Evolutionary conservation across 2,888 invertebrate species (phyloP), one percentile per base, ranked within the genome.

Genomic region (Periphyllus acericola): DNA sequence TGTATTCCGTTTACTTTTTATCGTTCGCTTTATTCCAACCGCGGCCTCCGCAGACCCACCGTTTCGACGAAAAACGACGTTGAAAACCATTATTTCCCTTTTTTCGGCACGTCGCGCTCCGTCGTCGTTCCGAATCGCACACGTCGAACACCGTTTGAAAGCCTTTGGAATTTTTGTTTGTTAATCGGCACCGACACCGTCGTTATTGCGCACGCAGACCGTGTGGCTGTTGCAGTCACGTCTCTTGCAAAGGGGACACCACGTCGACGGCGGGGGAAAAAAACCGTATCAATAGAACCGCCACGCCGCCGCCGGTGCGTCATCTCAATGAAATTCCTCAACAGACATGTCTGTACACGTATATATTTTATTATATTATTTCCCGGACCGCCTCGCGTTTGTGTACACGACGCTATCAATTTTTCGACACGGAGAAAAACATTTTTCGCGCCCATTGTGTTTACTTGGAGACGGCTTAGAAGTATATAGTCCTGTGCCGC

Each of bases 1-100:
- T 60, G 74, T 83, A 60, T 83, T 60, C 55, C n/a, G 55, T 55
- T 74, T 36, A 74, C n/a, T 72, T 83, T 83, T 83, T 83, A n/a
- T 55, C 32, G 21, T 72, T 72, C 72, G 72, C 52, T 72, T 52
- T 46, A 71, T 72, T 40, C 25, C 0, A 9, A 3, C 34, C 17
- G 21, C 52, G 17, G 21, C 68, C 52, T 11, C 55, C 40, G 11
- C 66, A 14, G 19, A 36, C 2, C 4, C 19, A 32, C 25, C 46
- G 25, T 52, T 25, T 34, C 71, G 9, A 72, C 72, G 82, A 25
- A 66, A 36, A 66, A 66, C 40, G 80, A 66, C 40, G 80, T 36
- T 36, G 60, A 81, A 81, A 81, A 40, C 81, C 40, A 40, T 46
- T n/a, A n/a, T n/a, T n/a, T n/a, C n/a, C n/a, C n/a, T 72, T n/a